These are phyloP conservation scores for Clarias gariepinus DNA, from an alignment of 2,113 vertebrate species.

Conservation along the genomic window DNA sequence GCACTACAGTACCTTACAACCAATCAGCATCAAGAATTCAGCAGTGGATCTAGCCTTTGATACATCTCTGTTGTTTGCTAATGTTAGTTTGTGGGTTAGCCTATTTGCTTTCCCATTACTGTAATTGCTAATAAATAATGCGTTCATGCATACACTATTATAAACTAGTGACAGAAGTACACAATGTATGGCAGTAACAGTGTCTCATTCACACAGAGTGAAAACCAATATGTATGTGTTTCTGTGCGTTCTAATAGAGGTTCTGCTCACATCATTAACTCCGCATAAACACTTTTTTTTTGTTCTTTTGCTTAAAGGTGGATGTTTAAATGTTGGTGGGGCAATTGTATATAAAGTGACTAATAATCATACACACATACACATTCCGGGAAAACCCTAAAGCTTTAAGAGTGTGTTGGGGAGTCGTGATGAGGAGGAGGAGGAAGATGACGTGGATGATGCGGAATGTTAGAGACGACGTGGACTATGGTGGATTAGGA, in stretches of 20 bases:
- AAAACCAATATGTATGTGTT: not conserved
- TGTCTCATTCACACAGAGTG: not conserved
- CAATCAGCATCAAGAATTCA: not conserved
- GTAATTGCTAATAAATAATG: not conserved
- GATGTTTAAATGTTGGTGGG: not conserved
- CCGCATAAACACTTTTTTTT: not conserved
- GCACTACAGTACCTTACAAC: not conserved
- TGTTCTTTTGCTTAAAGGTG: not conserved
- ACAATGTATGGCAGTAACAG: not conserved
- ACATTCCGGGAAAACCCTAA: not conserved
- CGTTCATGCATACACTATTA: not conserved
- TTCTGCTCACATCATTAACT: not conserved
- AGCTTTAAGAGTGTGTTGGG: not conserved
- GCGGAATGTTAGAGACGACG: not conserved
- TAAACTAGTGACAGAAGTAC: not conserved
- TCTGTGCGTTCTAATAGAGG: not conserved
- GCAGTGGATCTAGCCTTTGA: not conserved
- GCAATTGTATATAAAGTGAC: not conserved
- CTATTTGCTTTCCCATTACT: not conserved
- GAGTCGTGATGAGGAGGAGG: constrained; percentile 6
- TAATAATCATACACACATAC: not conserved
- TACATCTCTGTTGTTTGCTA: not conserved
- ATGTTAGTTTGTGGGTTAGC: not conserved
- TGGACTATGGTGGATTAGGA: not conserved
- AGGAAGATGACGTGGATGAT: constrained; percentile 11